A percentile compares a stretch with the other conserved stretches of the same genome.
Conservation (phyloP, 2,888 invertebrate species). For the Agonum fuliginosum region DNA sequence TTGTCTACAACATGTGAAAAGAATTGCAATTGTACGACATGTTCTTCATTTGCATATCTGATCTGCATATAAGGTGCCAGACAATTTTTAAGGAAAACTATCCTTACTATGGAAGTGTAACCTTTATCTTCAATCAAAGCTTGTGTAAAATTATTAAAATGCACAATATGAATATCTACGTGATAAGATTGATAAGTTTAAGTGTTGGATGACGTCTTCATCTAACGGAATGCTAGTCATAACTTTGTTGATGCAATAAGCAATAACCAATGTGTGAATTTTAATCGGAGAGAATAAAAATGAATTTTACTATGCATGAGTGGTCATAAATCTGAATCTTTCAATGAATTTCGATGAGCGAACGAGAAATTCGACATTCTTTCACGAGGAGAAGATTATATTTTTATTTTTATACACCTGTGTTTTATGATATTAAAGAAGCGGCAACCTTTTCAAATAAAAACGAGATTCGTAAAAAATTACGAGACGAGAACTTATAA, state of each 20-base stretch:
- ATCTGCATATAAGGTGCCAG: slow-evolving; percentile 6
- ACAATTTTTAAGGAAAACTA: slow-evolving; percentile 7
- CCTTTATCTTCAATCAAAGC: slow-evolving; percentile 30
- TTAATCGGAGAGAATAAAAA: slow-evolving; percentile 10
- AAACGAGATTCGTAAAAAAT: too few relatives aligned
- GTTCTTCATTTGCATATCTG: slow-evolving; percentile 15
- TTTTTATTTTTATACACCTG: too few relatives aligned
- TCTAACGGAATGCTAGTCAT: slow-evolving; percentile 24
- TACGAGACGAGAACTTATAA: too few relatives aligned
- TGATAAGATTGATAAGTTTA: background rate
- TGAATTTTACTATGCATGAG: background rate
- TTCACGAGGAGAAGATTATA: background rate
- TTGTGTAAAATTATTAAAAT: slow-evolving; percentile 45
- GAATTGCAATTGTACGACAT: slow-evolving; percentile 10
- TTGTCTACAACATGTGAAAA: background rate
- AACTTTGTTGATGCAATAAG: slow-evolving; percentile 16
- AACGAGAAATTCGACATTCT: slow-evolving; percentile 2
- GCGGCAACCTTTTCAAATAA: too few relatives aligned
- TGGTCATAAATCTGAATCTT: background rate
- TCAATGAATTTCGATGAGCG: background rate
- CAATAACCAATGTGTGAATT: slow-evolving; percentile 32
- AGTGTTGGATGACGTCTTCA: background rate
- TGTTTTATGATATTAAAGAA: too few relatives aligned
- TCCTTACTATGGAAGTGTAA: slow-evolving; percentile 31
- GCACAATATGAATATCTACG: slow-evolving; percentile 39